Evolutionary conservation across 2,797 vertebrate species (phyloP), one percentile per base, ranked within the genome.

Genomic region (Xyrichtys novacula): DNA sequence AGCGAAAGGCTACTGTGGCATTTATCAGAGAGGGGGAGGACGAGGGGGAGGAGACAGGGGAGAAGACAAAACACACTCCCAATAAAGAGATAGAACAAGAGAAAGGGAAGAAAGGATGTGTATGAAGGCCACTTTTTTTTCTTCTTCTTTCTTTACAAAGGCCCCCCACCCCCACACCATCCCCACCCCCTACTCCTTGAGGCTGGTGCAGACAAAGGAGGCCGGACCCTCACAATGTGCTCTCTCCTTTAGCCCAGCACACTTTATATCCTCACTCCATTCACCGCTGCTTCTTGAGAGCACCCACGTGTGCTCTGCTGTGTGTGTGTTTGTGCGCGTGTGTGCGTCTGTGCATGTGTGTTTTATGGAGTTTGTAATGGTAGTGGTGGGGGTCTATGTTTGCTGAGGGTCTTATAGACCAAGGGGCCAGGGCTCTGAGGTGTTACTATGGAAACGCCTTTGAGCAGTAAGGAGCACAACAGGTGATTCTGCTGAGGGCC

Each of bases 51-150:
- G 46, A 23, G 81, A 65, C 78, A 74, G 59, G 62, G 16, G 17
- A 11, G 65, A 36, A 50, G 46, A 93, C 91, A 93, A 94, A 92
- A 94, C 88, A 92, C 87, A 91, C 87, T 85, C 83, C 81, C 90
- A 93, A 93, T 93, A 91, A 93, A 93, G 92, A 92, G 91, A 93
- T 83, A 91, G 90, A 92, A 94, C 90, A 93, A 92, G 92, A 93
- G 91, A 88, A 85, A 79, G 78, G 70, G 83, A 92, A 93, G 90
- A 94, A 94, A 93, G 88, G 90, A 93, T 87, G 91, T 89, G 87
- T 88, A 92, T 91, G 90, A 93, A 93, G 90, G 90, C 88, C 87
- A 85, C 84, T 87, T 89, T 86, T 78, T 80, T 71, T 62, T 61
- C n/a, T n/a, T 70, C 46, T 73, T 81, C 47, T 49, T 49, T 49